Percentiles rank a stretch among this genome's conserved stretches.
Conservation (phyloP, 2,797 vertebrate genomes). For the Acanthis flammea region DNA sequence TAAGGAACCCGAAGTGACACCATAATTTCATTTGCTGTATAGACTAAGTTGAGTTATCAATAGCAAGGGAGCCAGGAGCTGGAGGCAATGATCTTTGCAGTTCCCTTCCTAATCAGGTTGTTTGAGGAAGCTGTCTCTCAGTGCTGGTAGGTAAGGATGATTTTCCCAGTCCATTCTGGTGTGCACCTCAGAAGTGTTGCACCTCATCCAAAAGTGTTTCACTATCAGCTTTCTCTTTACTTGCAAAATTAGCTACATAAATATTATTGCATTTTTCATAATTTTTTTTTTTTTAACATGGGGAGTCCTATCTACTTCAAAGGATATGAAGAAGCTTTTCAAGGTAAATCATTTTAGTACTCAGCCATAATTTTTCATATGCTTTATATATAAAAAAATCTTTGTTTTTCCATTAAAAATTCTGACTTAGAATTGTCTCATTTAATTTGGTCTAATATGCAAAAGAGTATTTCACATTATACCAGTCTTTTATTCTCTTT, state of each 20-base stretch:
- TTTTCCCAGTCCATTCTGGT: not conserved
- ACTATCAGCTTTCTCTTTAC: not conserved
- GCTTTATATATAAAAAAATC: not conserved
- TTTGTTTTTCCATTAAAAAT: not conserved
- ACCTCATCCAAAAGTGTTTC: not conserved
- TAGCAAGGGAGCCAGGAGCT: not conserved
- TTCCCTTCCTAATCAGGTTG: not conserved
- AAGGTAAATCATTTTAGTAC: not conserved
- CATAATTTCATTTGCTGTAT: not conserved
- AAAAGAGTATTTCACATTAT: conserved; percentile 14
- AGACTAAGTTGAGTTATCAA: not conserved
- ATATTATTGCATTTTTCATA: not conserved
- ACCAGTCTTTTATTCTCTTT: conserved; percentile 15
- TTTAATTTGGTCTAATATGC: not conserved
- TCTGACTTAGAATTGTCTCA: not conserved
- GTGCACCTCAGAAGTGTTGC: not conserved
- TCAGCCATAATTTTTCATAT: not conserved
- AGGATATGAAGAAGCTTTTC: not conserved
- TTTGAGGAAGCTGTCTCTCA: not conserved
- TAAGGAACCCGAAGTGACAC: not conserved
- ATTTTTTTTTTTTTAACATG: not conserved
- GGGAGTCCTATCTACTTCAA: not conserved
- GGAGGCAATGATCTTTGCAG: not conserved
- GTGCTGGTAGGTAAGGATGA: not conserved
- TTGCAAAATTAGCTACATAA: not conserved